phyloP scores from a whole-genome alignment of 2,888 invertebrate genomes.

The Drosophila lutescens region DNA sequence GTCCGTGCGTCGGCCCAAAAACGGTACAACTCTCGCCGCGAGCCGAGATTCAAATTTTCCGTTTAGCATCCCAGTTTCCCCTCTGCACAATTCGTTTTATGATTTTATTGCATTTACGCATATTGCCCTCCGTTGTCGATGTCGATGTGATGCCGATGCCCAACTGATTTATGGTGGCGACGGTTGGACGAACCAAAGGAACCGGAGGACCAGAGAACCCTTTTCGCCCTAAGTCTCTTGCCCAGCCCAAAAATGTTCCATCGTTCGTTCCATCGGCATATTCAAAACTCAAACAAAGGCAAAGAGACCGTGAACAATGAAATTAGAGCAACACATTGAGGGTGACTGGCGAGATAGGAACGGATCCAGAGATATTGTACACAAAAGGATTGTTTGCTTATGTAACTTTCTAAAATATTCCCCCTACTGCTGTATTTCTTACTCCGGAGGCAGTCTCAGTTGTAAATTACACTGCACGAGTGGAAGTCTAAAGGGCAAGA shows the following conservation, averaged over 20 bases:
- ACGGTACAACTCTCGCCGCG: constrained; percentile 24
- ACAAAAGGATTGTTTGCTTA: constrained; percentile 71
- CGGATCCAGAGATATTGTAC: constrained; percentile 10
- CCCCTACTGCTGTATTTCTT: constrained; percentile 7
- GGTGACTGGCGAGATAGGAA: constrained; percentile 49
- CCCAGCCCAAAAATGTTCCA: constrained; percentile 40
- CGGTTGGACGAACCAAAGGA: constrained; percentile 48
- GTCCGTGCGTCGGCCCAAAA: constrained; percentile 41
- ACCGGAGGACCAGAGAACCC: constrained; percentile 18
- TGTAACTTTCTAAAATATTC: constrained; percentile 65
- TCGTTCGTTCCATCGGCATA: constrained; percentile 36
- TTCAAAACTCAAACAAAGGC: constrained; percentile 72
- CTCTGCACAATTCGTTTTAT: constrained; percentile 72
- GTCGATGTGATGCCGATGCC: constrained; percentile 50
- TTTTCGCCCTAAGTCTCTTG: constrained; percentile 22
- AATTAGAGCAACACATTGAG: constrained; percentile 74
- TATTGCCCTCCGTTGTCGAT: constrained; percentile 63
- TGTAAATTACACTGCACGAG: constrained; percentile 10
- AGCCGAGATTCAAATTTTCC: constrained; percentile 68
- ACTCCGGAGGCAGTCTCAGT: constrained; percentile 25
- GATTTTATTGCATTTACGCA: constrained; percentile 79
- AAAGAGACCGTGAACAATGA: constrained; percentile 76
- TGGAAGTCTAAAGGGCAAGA: constrained; percentile 1
- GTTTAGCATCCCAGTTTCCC: constrained; percentile 58
- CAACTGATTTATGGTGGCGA: constrained; percentile 79